Evolutionary conservation across 2,888 invertebrate species (phyloP).

Genomic region (Drosophila fungiperda): DNA sequence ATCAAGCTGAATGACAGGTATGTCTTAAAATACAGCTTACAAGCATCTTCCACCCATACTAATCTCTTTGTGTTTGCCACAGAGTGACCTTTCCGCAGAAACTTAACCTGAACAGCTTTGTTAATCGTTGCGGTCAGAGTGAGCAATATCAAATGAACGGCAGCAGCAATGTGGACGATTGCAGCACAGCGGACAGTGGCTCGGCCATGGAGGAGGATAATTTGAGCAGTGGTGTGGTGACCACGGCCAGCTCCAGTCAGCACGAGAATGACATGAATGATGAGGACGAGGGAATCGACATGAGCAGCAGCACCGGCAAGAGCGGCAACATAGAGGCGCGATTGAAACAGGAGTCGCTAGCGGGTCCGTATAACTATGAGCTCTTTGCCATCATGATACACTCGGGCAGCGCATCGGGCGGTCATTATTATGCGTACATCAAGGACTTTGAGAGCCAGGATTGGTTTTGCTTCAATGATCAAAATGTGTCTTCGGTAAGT

Average conservation of each 20-base stretch:
- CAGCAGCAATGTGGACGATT: conserved; percentile 87
- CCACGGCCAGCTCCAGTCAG: conserved; percentile 84
- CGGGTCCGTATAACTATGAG: conserved; percentile 92
- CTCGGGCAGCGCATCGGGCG: conserved; percentile 95
- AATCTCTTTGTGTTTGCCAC: conserved; percentile 7
- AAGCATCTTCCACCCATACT: not conserved
- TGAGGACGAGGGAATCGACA: conserved; percentile 90
- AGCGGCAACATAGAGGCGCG: conserved; percentile 66
- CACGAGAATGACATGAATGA: conserved; percentile 86
- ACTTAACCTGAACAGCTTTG: conserved; percentile 91
- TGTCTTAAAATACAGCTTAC: conserved; percentile 62
- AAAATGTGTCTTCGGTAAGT: conserved; percentile 90
- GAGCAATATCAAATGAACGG: conserved; percentile 69
- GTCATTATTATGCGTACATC: conserved; percentile 96
- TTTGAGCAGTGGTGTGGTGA: conserved; percentile 85
- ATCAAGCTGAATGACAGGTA: conserved; percentile 95
- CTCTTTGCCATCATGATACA: conserved; percentile 96
- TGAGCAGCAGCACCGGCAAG: conserved; percentile 85
- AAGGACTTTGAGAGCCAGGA: conserved; percentile 91
- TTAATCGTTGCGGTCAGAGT: conserved; percentile 84
- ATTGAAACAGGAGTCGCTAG: conserved; percentile 74
- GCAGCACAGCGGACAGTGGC: conserved; percentile 89
- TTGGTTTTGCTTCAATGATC: conserved; percentile 96
- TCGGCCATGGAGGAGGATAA: conserved; percentile 90
- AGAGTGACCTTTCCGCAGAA: conserved; percentile 93